phyloP scores from a whole-genome alignment of 2,113 vertebrate species.

The Lophochroa leadbeateri region DNA sequence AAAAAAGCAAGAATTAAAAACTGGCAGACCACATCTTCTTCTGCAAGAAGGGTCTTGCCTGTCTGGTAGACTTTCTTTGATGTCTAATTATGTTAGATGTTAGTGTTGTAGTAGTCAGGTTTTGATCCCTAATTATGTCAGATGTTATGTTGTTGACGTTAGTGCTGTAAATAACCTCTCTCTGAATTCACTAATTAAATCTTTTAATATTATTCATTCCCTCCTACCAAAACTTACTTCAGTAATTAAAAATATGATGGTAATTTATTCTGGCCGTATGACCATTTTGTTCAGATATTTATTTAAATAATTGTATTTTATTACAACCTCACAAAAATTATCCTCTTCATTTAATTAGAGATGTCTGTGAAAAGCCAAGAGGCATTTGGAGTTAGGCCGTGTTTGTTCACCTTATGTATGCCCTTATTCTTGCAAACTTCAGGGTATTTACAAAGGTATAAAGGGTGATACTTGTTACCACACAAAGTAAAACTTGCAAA shows the following conservation, averaged over 20 bases:
- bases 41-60: constrained; percentile 44
- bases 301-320: constrained; percentile 28
- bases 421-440: background rate
- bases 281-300: constrained; percentile 43
- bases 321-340: background rate
- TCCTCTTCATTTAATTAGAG: constrained; percentile 22
- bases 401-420: constrained; percentile 38
- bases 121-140: constrained; percentile 2
- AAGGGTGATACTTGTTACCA: constrained; percentile 57
- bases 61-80: constrained; percentile 32
- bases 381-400: constrained; percentile 4
- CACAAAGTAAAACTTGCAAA: constrained; percentile 65
- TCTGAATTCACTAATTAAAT: constrained; percentile 52
- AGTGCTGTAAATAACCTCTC: constrained; percentile 12
- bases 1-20: constrained; percentile 5
- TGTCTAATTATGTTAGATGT: constrained; percentile 36
- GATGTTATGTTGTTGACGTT: constrained; percentile 34
- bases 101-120: background rate
- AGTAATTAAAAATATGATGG: background rate
- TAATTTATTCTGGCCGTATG: background rate
- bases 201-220: constrained; percentile 31
- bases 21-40: background rate
- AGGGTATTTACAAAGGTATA: constrained; percentile 58
- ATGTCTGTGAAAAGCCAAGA: constrained; percentile 21
- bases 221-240: constrained; percentile 11